Evolutionary conservation across 2,113 vertebrate genomes (phyloP).

Genomic region (Sturnus vulgaris): DNA sequence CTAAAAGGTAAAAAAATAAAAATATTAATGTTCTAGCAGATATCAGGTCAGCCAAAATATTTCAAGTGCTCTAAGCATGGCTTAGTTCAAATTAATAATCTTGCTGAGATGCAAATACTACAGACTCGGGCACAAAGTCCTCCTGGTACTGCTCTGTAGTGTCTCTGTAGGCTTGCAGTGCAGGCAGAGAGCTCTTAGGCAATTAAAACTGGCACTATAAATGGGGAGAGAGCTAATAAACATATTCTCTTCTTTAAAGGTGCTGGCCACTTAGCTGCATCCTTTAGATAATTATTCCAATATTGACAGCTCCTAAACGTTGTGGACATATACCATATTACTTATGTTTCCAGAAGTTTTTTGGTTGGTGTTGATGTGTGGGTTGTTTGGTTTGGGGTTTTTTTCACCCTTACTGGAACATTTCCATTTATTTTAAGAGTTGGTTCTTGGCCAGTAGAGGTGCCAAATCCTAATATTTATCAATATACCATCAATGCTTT

Average conservation of each 20-base stretch:
- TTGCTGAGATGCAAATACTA: not conserved
- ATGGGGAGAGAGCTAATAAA: not conserved
- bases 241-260: not conserved
- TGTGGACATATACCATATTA: not conserved
- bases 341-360: not conserved
- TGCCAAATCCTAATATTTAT: constrained; percentile 26
- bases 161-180: not conserved
- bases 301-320: not conserved
- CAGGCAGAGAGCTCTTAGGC: not conserved
- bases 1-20: not conserved
- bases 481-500: not conserved
- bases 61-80: not conserved
- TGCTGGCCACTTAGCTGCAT: not conserved
- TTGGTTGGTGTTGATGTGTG: not conserved
- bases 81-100: not conserved
- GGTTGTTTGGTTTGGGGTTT: not conserved
- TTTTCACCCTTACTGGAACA: not conserved
- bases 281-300: not conserved
- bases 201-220: not conserved
- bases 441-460: not conserved
- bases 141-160: not conserved
- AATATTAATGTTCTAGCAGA: not conserved
- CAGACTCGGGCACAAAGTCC: not conserved
- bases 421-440: not conserved
- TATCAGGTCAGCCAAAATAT: not conserved